Evolutionary conservation across 2,888 invertebrate genomes (phyloP).

Genomic region (Octonoba sinensis): DNA sequence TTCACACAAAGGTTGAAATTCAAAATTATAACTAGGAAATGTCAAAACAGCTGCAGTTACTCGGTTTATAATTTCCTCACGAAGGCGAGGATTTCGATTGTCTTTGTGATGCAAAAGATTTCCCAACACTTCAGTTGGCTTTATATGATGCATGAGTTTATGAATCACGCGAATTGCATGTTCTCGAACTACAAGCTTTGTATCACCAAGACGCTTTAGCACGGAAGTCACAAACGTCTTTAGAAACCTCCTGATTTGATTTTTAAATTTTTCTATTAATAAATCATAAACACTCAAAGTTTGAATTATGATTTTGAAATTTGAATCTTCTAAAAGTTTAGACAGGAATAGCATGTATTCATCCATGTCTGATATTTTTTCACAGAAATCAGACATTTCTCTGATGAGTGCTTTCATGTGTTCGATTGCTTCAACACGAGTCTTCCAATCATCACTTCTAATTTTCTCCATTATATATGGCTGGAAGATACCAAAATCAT

Average conservation of each 20-base stretch:
- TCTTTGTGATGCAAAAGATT: constrained; percentile 74
- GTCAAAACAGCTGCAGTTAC: constrained; percentile 83
- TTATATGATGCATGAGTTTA: constrained; percentile 74
- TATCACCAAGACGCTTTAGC: constrained; percentile 73
- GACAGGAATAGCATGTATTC: constrained; percentile 77
- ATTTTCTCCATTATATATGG: constrained; percentile 71
- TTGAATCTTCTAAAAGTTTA: constrained; percentile 77
- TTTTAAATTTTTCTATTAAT: constrained; percentile 72
- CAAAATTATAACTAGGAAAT: constrained; percentile 83
- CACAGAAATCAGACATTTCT: constrained; percentile 57
- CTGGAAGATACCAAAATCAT: constrained; percentile 72
- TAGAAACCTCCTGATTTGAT: constrained; percentile 72
- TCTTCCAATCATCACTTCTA: constrained; percentile 75
- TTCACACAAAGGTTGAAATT: constrained; percentile 73
- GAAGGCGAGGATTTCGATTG: constrained; percentile 75
- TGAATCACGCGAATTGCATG: constrained; percentile 73
- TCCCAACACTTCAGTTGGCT: constrained; percentile 75
- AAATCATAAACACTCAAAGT: constrained; percentile 73
- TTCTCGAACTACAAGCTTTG: constrained; percentile 73
- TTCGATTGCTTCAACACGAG: constrained; percentile 76
- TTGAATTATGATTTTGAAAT: constrained; percentile 73
- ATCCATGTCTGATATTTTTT: constrained; percentile 77
- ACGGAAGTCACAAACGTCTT: constrained; percentile 73
- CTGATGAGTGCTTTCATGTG: constrained; percentile 75
- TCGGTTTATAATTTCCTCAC: constrained; percentile 83